Percentiles rank a stretch among this genome's conserved stretches.
Evolutionary conservation across 2,113 vertebrate genomes (phyloP).

Genomic region (Ascaphus truei): DNA sequence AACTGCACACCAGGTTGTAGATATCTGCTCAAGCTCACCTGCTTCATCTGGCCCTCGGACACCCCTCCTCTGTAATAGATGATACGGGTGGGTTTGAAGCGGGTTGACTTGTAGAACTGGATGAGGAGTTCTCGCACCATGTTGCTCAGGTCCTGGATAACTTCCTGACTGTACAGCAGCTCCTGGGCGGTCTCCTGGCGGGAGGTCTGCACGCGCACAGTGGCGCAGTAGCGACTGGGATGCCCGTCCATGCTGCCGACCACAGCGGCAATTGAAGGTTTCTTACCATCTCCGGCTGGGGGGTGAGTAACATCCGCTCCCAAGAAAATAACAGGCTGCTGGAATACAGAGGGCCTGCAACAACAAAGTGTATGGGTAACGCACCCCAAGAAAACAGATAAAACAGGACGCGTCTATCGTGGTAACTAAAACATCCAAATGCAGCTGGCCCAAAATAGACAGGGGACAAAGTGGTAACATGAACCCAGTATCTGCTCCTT

Average conservation of each 20-base stretch:
- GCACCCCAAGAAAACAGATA: no score
- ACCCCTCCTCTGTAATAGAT: slow-evolving; percentile 97
- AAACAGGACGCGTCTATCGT: no score
- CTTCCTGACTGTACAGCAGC: slow-evolving; percentile 93
- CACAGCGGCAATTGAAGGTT: slow-evolving; percentile 94
- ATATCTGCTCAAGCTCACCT: slow-evolving; percentile 71
- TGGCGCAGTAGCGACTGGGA: slow-evolving; percentile 95
- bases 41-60: slow-evolving; percentile 97
- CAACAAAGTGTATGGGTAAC: no score
- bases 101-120: slow-evolving; percentile 97
- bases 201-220: slow-evolving; percentile 92
- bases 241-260: slow-evolving; percentile 98
- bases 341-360: slow-evolving; percentile 91
- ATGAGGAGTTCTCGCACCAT: slow-evolving; percentile 95
- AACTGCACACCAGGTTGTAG: no score
- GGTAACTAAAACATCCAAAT: no score
- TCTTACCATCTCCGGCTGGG: slow-evolving; percentile 92
- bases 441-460: no score
- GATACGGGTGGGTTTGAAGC: slow-evolving; percentile 96
- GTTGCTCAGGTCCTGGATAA: slow-evolving; percentile 94
- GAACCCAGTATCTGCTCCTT: no score
- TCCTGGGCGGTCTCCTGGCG: slow-evolving; percentile 94
- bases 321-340: slow-evolving; percentile 96
- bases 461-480: no score
- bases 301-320: slow-evolving; percentile 96